phyloP scores from a whole-genome alignment of 2,797 vertebrate genomes.

The Petrocephalus schoutedeni region DNA sequence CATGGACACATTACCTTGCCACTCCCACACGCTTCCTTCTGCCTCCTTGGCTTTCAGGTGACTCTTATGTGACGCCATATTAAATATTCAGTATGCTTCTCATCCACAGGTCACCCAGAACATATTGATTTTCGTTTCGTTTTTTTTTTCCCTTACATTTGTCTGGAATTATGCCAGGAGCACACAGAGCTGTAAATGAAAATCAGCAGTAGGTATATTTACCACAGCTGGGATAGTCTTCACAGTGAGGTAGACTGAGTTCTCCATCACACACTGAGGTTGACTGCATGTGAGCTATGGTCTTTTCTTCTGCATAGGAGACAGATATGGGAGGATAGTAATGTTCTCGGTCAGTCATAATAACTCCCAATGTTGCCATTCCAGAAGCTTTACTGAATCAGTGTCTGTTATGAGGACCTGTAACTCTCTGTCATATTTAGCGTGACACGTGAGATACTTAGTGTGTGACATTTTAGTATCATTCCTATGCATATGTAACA shows the following conservation, averaged over 20 bases:
- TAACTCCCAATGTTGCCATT: neutral
- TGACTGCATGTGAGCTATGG: neutral
- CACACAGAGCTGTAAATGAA: neutral
- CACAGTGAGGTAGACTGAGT: neutral
- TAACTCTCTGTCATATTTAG: neutral
- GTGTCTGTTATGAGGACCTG: neutral
- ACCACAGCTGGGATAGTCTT: neutral
- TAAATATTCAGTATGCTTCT: neutral
- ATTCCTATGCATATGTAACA: neutral
- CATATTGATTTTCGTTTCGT: neutral
- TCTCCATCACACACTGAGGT: neutral
- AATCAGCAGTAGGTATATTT: neutral
- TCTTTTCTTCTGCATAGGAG: neutral
- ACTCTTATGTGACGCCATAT: neutral
- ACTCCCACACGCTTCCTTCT: neutral
- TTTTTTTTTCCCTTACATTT: neutral
- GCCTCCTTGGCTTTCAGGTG: slow-evolving; percentile 6
- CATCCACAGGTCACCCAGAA: neutral
- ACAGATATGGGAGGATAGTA: neutral
- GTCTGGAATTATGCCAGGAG: neutral
- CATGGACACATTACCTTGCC: neutral
- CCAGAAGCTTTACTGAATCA: neutral
- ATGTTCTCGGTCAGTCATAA: neutral
- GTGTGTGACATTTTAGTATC: neutral
- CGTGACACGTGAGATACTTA: neutral